Evolutionary conservation across 1,140 invertebrate genomes (phyloP).

Genomic region (Arctopsyche grandis): DNA sequence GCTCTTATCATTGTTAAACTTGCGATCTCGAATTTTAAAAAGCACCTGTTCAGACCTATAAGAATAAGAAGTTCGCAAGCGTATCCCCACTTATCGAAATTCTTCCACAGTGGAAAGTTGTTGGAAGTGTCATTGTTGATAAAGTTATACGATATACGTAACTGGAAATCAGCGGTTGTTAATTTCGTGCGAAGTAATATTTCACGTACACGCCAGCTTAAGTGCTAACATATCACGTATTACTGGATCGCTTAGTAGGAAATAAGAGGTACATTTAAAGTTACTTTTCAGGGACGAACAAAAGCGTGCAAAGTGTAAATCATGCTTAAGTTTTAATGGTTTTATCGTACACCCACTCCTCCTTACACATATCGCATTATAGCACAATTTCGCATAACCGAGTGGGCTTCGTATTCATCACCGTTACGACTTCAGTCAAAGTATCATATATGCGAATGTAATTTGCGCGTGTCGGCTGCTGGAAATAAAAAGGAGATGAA

Average conservation of each 20-base stretch:
- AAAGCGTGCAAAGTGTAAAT: slow-evolving; percentile 43
- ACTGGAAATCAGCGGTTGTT: slow-evolving; percentile 10
- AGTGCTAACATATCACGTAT: slow-evolving; percentile 40
- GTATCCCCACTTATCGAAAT: not conserved
- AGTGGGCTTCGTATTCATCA: slow-evolving; percentile 7
- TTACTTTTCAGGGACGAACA: slow-evolving; percentile 35
- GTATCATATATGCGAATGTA: not conserved
- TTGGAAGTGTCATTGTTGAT: not conserved
- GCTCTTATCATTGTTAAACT: not conserved
- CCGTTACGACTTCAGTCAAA: not conserved
- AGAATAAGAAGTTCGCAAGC: not conserved
- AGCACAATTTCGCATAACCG: slow-evolving; percentile 8
- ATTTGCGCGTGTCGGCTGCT: not conserved
- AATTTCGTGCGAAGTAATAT: slow-evolving; percentile 28
- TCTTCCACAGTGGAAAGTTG: too few relatives aligned
- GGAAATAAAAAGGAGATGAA: not conserved
- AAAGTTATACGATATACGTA: slow-evolving; percentile 15
- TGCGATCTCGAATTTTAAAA: not conserved
- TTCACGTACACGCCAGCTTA: slow-evolving; percentile 31
- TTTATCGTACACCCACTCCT: slow-evolving; percentile 33
- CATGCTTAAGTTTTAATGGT: slow-evolving; percentile 50
- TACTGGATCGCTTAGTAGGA: slow-evolving; percentile 41
- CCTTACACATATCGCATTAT: slow-evolving; percentile 21
- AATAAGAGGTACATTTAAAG: slow-evolving; percentile 42
- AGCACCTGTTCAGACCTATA: not conserved